These are phyloP conservation scores for Phrynocephalus versicolor DNA, from an alignment of 2,113 vertebrate genomes.

Conservation along the genomic window DNA sequence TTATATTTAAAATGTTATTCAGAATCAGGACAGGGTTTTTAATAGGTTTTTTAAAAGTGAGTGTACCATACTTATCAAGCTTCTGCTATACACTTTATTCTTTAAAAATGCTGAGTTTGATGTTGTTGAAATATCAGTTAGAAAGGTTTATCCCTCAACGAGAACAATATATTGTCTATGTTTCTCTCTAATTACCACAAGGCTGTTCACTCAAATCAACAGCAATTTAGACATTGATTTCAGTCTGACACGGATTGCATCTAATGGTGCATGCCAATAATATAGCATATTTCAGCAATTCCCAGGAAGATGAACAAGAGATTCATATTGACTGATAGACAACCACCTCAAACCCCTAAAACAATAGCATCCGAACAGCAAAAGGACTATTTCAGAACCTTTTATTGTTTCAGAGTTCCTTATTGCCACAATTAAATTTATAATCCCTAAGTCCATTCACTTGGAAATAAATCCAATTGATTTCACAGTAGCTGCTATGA, in stretches of 20 bases:
- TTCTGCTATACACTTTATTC: too few relatives aligned
- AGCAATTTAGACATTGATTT: constrained; percentile 27
- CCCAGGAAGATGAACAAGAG: constrained; percentile 2
- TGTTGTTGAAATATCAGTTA: background rate
- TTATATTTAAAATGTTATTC: background rate
- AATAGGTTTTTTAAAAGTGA: background rate
- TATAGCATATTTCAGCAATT: constrained; percentile 6
- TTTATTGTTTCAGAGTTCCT: constrained; percentile 5
- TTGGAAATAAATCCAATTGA: constrained; percentile 15
- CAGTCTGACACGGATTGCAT: background rate
- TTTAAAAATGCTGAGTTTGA: background rate
- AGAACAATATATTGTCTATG: background rate
- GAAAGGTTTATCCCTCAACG: background rate
- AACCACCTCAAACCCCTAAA: background rate
- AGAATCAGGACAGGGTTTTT: background rate
- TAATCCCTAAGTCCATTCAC: background rate
- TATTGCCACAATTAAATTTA: background rate
- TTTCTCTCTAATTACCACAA: background rate
- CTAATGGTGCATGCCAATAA: constrained; percentile 26
- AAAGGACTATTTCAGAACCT: background rate
- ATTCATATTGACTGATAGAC: constrained; percentile 25
- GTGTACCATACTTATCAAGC: background rate
- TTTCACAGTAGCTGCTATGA: background rate
- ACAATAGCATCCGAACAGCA: background rate
- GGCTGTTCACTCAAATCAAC: constrained; percentile 3